Conservation (phyloP, 2,888 invertebrate genomes). For the Lasioglossum oenotherae region DNA sequence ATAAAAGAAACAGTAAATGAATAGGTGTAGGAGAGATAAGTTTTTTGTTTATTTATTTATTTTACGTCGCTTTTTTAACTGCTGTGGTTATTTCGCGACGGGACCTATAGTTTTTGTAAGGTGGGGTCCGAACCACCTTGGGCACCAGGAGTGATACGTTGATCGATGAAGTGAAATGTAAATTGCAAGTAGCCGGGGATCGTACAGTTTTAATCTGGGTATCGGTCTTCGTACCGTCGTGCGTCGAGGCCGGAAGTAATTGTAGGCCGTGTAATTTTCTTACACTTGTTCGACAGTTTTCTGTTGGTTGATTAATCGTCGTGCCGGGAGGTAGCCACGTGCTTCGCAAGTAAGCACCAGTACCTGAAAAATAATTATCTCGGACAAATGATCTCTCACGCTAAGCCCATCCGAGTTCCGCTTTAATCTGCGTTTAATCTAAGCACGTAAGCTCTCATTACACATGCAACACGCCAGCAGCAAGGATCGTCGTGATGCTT, state of each 20-base stretch:
- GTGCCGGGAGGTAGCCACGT: constrained; percentile 26
- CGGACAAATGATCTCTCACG: constrained; percentile 60
- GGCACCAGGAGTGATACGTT: background rate
- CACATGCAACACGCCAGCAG: constrained; percentile 36
- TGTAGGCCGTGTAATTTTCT: constrained; percentile 8
- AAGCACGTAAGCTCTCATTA: constrained; percentile 56
- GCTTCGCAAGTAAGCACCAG: constrained; percentile 38
- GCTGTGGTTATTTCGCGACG: too few species aligned
- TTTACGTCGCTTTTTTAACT: too few species aligned
- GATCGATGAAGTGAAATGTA: constrained; percentile 7
- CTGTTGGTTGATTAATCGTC: constrained; percentile 49
- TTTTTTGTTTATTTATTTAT: too few species aligned
- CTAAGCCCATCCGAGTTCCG: constrained; percentile 51
- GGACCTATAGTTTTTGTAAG: too few species aligned
- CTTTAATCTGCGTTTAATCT: constrained; percentile 57
- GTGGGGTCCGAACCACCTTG: too few species aligned
- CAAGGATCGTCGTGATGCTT: constrained; percentile 1
- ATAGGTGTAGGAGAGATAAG: background rate
- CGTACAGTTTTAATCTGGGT: background rate
- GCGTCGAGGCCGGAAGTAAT: background rate
- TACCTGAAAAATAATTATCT: constrained; percentile 67
- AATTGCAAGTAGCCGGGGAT: background rate
- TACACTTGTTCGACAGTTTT: background rate
- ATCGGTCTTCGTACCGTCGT: background rate
- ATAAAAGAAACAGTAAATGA: too few species aligned